These are phyloP conservation scores for Urocitellus parryii DNA, from an alignment of 2,113 vertebrate species.

Conservation along the genomic window DNA sequence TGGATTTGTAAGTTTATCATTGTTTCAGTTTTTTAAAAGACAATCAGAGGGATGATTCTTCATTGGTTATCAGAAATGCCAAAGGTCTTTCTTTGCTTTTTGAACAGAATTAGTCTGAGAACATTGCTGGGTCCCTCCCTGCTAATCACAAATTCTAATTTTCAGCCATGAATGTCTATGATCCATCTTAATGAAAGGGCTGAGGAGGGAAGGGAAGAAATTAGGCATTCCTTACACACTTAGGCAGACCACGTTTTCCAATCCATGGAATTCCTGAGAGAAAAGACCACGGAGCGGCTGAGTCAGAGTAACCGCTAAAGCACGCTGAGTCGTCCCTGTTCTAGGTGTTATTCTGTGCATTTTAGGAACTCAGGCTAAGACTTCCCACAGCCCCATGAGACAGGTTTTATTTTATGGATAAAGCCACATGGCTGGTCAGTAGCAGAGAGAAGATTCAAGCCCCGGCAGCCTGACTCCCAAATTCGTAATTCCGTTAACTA, in stretches of 20 bases:
- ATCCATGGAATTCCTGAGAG: neutral
- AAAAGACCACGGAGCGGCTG: neutral
- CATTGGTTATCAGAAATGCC: neutral
- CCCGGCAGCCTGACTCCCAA: neutral
- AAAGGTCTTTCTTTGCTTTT: conserved; percentile 13
- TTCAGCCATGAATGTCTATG: neutral
- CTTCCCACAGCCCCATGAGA: neutral
- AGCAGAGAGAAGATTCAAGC: neutral
- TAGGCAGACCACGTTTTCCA: neutral
- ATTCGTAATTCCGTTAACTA: neutral
- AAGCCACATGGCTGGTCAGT: neutral
- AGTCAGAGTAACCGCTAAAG: neutral
- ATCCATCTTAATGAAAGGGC: neutral
- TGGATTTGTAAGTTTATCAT: neutral
- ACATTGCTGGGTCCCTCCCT: neutral
- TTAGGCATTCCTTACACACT: neutral
- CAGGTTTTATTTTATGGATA: neutral
- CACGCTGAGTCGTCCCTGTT: neutral
- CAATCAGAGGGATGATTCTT: neutral
- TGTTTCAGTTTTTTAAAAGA: neutral
- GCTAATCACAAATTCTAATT: neutral
- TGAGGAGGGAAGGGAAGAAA: neutral
- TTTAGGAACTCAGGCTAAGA: neutral
- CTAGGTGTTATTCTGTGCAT: neutral
- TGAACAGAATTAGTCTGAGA: neutral